Evolutionary conservation across 2,888 invertebrate species (phyloP).

Genomic region (Aleiodes alternator): DNA sequence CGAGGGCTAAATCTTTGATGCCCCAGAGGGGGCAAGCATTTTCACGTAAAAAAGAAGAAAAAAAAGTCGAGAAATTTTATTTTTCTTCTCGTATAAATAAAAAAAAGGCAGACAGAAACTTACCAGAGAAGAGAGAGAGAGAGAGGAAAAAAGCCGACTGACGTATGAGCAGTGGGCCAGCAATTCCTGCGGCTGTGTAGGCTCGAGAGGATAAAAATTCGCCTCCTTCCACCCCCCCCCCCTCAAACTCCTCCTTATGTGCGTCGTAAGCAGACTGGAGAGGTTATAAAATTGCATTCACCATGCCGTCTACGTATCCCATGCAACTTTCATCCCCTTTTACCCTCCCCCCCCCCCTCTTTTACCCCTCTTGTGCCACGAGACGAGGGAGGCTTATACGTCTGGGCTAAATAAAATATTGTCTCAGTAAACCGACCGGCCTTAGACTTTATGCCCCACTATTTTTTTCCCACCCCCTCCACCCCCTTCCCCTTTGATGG

Average conservation of each 20-base stretch:
- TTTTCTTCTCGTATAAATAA: neutral
- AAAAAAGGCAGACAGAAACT: neutral
- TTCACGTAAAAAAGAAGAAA: neutral
- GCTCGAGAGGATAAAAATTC: conserved; percentile 26
- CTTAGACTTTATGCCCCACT: conserved; percentile 26
- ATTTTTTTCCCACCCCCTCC: neutral
- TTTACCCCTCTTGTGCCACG: too few species aligned
- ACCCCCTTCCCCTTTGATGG: neutral
- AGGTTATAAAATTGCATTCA: conserved; percentile 50
- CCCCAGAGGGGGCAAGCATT: conserved; percentile 50
- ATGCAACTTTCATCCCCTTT: conserved; percentile 31
- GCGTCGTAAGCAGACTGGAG: conserved; percentile 35
- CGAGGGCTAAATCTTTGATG: conserved; percentile 63
- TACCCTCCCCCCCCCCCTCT: conserved; percentile 28
- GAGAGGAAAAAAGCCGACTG: conserved; percentile 9
- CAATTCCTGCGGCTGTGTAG: conserved; percentile 13
- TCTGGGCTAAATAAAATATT: conserved; percentile 37
- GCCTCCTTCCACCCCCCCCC: neutral
- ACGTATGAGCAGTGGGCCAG: conserved; percentile 19
- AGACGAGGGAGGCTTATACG: conserved; percentile 13
- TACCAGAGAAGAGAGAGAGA: neutral
- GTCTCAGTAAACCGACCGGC: conserved; percentile 39
- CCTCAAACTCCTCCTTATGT: conserved; percentile 22
- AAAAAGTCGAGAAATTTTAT: neutral
- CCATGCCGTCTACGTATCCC: conserved; percentile 34